Evolutionary conservation across 2,113 vertebrate genomes (phyloP).

Genomic region (Panthera leo): DNA sequence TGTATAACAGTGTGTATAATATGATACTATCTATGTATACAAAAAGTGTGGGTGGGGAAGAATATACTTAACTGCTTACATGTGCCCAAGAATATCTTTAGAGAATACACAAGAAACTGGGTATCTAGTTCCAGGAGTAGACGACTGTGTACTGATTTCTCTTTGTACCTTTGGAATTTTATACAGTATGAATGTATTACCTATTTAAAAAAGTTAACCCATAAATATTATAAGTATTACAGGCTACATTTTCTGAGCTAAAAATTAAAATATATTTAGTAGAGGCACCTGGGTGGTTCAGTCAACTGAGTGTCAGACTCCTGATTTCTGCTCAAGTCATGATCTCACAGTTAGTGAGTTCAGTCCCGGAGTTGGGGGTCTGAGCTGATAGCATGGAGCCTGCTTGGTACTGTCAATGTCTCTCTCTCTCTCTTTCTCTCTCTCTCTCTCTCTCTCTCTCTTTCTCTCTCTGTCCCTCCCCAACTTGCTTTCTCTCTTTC

Average conservation of each 20-base stretch:
- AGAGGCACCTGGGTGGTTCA: background rate
- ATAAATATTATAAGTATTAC: background rate
- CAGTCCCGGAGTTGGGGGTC: no score
- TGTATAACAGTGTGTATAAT: background rate
- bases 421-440: no score
- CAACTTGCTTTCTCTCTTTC: no score
- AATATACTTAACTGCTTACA: background rate
- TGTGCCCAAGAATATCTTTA: background rate
- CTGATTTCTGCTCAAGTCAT: no score
- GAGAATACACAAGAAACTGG: background rate
- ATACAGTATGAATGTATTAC: background rate
- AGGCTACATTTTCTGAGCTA: background rate
- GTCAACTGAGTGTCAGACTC: no score
- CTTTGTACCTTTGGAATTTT: background rate
- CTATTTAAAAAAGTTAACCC: slow-evolving; percentile 33
- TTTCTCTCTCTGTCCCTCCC: no score
- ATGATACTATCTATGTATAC: background rate
- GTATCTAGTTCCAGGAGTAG: background rate
- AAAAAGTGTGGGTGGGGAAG: background rate
- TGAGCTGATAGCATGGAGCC: no score
- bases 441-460: no score
- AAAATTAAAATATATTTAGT: background rate
- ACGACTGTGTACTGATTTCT: background rate
- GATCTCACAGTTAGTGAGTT: no score
- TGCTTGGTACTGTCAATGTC: no score